Percentiles rank a stretch among this genome's conserved stretches.
These are phyloP conservation scores for Neomorphus geoffroyi DNA, from an alignment of 2,797 vertebrate genomes.

Conservation along the genomic window DNA sequence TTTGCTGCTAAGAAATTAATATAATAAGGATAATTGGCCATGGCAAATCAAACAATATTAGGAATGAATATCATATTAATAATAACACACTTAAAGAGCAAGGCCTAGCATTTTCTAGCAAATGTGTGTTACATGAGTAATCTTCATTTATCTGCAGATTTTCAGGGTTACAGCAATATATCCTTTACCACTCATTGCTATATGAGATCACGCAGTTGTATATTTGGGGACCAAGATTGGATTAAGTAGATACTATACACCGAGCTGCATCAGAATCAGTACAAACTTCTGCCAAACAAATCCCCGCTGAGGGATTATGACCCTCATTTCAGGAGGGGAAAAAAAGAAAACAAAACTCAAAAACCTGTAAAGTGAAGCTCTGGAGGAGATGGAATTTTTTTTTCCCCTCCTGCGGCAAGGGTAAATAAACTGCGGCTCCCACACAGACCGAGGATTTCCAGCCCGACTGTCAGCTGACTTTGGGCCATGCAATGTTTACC, in stretches of 20 bases:
- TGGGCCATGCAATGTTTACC: background rate
- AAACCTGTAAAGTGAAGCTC: background rate
- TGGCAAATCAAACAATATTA: conserved; percentile 18
- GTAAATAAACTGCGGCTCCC: background rate
- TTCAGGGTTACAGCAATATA: background rate
- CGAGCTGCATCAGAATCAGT: background rate
- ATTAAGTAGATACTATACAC: background rate
- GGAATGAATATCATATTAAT: background rate
- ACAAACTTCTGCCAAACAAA: background rate
- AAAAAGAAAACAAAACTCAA: background rate
- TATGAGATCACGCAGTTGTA: background rate
- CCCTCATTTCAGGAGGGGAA: too few relatives aligned
- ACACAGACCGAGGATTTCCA: background rate
- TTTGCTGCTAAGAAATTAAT: conserved; percentile 32
- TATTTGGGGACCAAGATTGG: background rate
- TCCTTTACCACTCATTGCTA: background rate
- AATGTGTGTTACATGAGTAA: background rate
- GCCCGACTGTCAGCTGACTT: background rate
- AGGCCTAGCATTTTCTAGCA: background rate
- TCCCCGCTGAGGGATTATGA: background rate
- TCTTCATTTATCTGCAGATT: background rate
- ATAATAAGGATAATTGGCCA: conserved; percentile 3
- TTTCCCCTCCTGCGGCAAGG: fast-evolving
- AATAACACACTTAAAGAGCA: background rate
- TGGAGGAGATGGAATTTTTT: background rate